These are phyloP conservation scores for Perodicticus potto DNA, from an alignment of 2,797 vertebrate species.

Conservation along the genomic window DNA sequence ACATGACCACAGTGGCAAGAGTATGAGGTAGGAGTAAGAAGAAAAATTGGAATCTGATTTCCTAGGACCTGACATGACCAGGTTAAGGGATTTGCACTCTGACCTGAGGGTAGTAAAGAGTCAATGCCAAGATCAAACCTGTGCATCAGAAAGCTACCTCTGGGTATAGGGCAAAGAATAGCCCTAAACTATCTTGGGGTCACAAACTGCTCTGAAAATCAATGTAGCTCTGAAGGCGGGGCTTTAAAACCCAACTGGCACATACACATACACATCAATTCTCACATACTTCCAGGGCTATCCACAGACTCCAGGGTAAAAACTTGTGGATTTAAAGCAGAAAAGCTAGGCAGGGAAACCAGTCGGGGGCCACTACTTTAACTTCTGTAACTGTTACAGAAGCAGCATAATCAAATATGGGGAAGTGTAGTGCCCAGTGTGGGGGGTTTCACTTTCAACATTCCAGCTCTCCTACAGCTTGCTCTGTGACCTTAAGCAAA, in stretches of 20 bases:
- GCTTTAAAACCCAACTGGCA: slow-evolving; percentile 11
- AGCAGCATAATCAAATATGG: neutral
- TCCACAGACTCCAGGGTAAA: neutral
- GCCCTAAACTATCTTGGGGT: neutral
- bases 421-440: neutral
- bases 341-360: neutral
- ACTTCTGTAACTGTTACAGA: neutral
- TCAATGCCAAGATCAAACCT: neutral
- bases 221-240: neutral
- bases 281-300: neutral
- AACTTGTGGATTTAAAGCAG: neutral
- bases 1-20: neutral
- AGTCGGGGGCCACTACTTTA: neutral
- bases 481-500: slow-evolving; percentile 5
- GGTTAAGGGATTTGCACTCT: neutral
- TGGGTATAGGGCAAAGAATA: neutral
- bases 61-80: neutral
- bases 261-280: neutral
- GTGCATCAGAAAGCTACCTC: neutral
- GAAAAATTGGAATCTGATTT: neutral
- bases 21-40: neutral
- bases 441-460: neutral
- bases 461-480: neutral
- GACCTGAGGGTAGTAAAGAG: neutral
- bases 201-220: neutral